Evolutionary conservation across 92 coral and sea anemone genomes (phyloP).

Genomic region (Paramuricea clavata): DNA sequence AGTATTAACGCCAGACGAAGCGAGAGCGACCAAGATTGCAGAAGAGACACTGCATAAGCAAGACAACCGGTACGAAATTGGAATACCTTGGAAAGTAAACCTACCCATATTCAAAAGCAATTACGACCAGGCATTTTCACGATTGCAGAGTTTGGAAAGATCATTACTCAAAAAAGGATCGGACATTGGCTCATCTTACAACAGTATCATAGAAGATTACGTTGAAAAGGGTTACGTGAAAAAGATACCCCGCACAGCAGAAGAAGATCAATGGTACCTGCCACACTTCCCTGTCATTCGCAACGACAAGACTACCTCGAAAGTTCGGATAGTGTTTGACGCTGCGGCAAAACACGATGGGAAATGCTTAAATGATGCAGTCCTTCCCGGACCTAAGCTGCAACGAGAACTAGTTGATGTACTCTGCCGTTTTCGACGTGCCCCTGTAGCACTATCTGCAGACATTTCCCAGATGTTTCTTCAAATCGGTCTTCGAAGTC

Average conservation of each 20-base stretch:
- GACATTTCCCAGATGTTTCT: conserved; percentile 65
- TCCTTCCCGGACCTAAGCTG: conserved; percentile 56
- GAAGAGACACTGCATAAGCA: conserved; percentile 40
- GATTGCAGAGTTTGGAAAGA: conserved; percentile 5
- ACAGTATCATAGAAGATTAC: conserved; percentile 52
- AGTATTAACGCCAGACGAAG: conserved; percentile 45
- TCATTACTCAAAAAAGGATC: conserved; percentile 5
- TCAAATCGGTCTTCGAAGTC: conserved; percentile 32
- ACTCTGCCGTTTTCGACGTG: conserved; percentile 49
- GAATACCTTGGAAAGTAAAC: conserved; percentile 47
- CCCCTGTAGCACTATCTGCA: conserved; percentile 32
- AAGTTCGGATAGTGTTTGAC: conserved; percentile 60
- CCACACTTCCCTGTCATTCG: conserved; percentile 61
- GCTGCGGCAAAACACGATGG: conserved; percentile 46
- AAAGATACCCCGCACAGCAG: conserved; percentile 24
- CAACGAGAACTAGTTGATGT: conserved; percentile 55
- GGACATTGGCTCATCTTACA: conserved; percentile 49
- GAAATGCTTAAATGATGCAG: conserved; percentile 56
- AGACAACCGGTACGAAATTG: conserved; percentile 46
- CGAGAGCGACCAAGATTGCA: conserved; percentile 22
- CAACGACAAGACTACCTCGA: conserved; percentile 38
- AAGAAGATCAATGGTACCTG: conserved; percentile 29
- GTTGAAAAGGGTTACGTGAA: conserved; percentile 52
- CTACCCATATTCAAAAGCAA: conserved; percentile 48
- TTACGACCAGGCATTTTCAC: conserved; percentile 49